A percentile compares a stretch with the other conserved stretches of the same genome.
These are phyloP conservation scores for Puffinus mauretanicus DNA, from an alignment of 2,113 vertebrate species.

Conservation along the genomic window DNA sequence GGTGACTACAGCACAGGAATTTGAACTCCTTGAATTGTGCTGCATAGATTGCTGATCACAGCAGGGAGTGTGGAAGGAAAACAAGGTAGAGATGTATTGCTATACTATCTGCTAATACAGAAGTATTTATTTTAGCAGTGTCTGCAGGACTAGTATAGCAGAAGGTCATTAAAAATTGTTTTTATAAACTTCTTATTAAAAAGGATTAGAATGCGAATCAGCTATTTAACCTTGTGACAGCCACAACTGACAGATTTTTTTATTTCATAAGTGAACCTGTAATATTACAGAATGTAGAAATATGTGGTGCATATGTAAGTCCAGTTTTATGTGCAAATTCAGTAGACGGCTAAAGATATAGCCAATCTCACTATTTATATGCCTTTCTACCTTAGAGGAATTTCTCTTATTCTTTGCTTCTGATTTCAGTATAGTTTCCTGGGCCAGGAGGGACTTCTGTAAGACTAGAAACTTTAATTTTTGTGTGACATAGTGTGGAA, in stretches of 20 bases:
- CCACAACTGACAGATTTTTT: neutral
- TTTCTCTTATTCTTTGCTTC: neutral
- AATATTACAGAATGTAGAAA: neutral
- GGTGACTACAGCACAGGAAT: neutral
- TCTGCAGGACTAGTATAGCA: constrained; percentile 11
- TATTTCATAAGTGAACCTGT: neutral
- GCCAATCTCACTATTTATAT: neutral
- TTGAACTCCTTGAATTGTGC: neutral
- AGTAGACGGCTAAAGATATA: neutral
- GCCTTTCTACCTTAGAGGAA: neutral
- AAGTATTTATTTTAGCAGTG: constrained; percentile 28
- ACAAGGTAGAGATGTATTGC: neutral
- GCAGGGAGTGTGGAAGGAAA: neutral
- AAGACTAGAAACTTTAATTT: neutral
- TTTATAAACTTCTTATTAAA: constrained; percentile 29
- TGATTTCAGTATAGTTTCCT: neutral
- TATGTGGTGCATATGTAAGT: neutral
- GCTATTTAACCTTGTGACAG: neutral
- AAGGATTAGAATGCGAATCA: constrained; percentile 31
- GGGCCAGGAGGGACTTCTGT: neutral
- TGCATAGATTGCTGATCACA: neutral
- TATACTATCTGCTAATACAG: constrained; percentile 3
- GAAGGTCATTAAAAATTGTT: constrained; percentile 29
- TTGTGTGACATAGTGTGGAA: neutral
- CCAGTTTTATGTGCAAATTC: neutral